Conservation (phyloP, 2,113 vertebrate species). For the Corvus hawaiiensis region DNA sequence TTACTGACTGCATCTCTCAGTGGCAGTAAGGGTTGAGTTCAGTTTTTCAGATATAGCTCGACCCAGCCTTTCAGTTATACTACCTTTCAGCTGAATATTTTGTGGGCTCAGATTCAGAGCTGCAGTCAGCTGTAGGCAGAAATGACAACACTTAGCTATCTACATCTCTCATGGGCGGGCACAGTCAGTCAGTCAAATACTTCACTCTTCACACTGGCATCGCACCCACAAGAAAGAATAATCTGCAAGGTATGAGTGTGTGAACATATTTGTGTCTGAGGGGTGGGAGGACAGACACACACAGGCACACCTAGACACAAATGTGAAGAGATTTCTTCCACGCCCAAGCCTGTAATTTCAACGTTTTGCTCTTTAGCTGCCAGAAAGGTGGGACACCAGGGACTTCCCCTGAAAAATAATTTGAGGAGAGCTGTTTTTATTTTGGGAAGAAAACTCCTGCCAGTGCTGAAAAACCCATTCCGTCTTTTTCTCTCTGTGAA, state of each 20-base stretch:
- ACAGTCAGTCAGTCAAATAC: conserved; percentile 17
- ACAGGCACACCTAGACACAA: conserved; percentile 19
- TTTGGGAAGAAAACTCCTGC: conserved; percentile 27
- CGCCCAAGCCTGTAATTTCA: background rate
- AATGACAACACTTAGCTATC: conserved; percentile 6
- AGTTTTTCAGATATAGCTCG: background rate
- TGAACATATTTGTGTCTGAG: conserved; percentile 2
- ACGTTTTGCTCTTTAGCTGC: conserved; percentile 31
- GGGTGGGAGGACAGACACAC: conserved; percentile 9
- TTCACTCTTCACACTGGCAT: background rate
- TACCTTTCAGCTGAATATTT: background rate
- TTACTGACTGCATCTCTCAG: background rate
- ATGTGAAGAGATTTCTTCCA: conserved; percentile 24
- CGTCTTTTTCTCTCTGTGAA: background rate
- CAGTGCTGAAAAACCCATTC: background rate
- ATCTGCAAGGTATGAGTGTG: background rate
- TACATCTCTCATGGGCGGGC: conserved; percentile 13
- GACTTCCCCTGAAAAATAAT: conserved; percentile 34
- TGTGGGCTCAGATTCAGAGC: background rate
- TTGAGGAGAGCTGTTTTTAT: background rate
- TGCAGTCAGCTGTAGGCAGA: conserved; percentile 12
- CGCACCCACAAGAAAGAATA: background rate
- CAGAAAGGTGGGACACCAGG: conserved; percentile 37
- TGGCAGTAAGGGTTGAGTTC: background rate
- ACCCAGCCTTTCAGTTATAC: background rate